phyloP scores from a whole-genome alignment of 2,797 vertebrate genomes.

The Babyrousa celebensis region DNA sequence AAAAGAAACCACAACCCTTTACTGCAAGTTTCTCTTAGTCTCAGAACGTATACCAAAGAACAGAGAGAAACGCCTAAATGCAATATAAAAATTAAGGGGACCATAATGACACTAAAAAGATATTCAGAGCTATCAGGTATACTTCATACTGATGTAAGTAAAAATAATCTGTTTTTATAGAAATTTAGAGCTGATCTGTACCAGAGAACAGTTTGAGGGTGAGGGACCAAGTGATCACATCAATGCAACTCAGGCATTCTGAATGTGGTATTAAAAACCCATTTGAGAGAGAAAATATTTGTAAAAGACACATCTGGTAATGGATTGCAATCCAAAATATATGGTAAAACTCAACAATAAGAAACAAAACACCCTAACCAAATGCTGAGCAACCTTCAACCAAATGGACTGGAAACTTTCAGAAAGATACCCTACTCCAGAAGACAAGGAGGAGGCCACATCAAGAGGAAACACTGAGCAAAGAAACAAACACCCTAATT shows the following conservation, averaged over 20 bases:
- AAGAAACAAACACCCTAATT: background rate
- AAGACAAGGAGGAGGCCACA: too few species aligned
- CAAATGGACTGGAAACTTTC: too few species aligned
- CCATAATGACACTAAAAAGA: background rate
- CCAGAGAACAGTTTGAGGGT: background rate
- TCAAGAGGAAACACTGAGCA: too few species aligned
- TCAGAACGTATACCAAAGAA: constrained; percentile 10
- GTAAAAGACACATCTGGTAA: background rate
- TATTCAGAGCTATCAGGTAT: background rate
- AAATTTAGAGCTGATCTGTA: constrained; percentile 14
- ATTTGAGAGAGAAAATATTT: background rate
- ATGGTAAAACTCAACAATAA: background rate
- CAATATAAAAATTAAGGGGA: background rate
- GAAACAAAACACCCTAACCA: background rate
- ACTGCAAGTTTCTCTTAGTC: constrained; percentile 29
- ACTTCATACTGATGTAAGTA: background rate
- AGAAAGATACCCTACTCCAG: too few species aligned
- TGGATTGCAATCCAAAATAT: background rate
- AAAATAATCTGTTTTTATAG: constrained; percentile 40
- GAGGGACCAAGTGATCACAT: background rate
- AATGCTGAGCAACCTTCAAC: too few species aligned
- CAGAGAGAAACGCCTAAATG: background rate
- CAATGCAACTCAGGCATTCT: background rate
- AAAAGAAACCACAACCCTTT: constrained; percentile 34
- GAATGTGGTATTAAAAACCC: background rate